Evolutionary conservation across 2,113 vertebrate species (phyloP), one percentile per base, ranked within the genome.

Genomic region (Stegastes partitus): DNA sequence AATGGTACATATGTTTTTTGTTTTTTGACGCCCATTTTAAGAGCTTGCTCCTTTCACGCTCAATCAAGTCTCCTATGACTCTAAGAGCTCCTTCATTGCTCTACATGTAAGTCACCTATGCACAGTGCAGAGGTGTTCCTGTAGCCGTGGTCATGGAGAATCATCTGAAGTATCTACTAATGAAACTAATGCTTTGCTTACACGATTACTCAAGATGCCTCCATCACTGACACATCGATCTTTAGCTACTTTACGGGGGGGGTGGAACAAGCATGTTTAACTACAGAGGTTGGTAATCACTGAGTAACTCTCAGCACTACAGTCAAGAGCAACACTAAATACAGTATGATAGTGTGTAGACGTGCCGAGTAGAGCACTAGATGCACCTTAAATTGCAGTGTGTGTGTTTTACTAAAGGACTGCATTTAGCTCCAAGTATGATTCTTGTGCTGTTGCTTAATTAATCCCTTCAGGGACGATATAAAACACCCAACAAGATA

Each of bases 381-480:
- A 57, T 28, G 47, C 81, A 85, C 77, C 83, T 84, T 65, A 66
- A 55, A 68, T 5, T 67, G 66, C 58, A 58, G 65, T 79, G 66
- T 87, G 55, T 86, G 71, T 88, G 90, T 91, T 93, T 92, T 89
- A 85, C 68, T 86, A 89, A 87, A 53, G 64, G 79, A 28, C 19
- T 31, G 77, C 59, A 25, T 89, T 93, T 89, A 85, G 69, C 71
- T 57, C 22, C 19, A 11, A 77, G 55, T 77, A 50, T 69, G 77
- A 85, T 83, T 89, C 76, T 81, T 80, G 18, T 10, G 18, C 39
- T 74, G 53, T 72, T 42, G 57, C 69, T 82, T 90, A 87, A 91
- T 91, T 83, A 91, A 89, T 89, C 84, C 83, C 90, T 84, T 75
- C 68, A 89, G 91, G 91, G 77, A 86, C 1, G 1, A 77, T 78